These are phyloP conservation scores for Sebastes diploproa DNA, from an alignment of 2,797 vertebrate species.

Conservation along the genomic window DNA sequence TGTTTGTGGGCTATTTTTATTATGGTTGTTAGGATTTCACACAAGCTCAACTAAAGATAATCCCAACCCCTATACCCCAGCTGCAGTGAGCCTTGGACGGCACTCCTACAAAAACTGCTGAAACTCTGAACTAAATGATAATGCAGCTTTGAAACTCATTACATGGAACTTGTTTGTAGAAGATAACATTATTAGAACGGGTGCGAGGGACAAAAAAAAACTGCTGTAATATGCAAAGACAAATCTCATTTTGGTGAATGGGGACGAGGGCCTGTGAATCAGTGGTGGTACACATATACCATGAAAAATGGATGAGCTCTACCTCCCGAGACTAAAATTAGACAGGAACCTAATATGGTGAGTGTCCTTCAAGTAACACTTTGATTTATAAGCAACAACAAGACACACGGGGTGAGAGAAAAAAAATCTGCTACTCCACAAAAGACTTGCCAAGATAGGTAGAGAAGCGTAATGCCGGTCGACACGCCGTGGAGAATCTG, in stretches of 20 bases:
- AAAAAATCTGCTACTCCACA: conserved; percentile 14
- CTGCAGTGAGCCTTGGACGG: neutral
- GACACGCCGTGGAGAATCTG: conserved; percentile 35
- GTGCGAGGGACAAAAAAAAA: neutral
- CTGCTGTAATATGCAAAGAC: conserved; percentile 14
- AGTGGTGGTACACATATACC: conserved; percentile 56
- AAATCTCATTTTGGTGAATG: conserved; percentile 47
- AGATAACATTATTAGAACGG: conserved; percentile 27
- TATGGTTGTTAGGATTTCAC: conserved; percentile 19
- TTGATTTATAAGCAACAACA: conserved; percentile 64
- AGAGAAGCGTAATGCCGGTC: conserved; percentile 14
- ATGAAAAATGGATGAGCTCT: conserved; percentile 81
- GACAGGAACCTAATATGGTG: conserved; percentile 72
- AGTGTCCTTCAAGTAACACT: conserved; percentile 76
- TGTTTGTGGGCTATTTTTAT: conserved; percentile 12
- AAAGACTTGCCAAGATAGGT: conserved; percentile 19
- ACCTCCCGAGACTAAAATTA: conserved; percentile 76
- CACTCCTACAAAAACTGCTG: neutral
- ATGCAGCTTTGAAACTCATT: conserved; percentile 15
- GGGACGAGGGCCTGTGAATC: conserved; percentile 42
- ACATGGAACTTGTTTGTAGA: conserved; percentile 19
- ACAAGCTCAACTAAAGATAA: conserved; percentile 23
- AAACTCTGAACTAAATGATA: neutral
- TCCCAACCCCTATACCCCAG: conserved; percentile 9
- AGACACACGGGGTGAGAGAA: conserved; percentile 26